phyloP scores from a whole-genome alignment of 2,797 vertebrate genomes.

The Orientallactaga sibirica region DNA sequence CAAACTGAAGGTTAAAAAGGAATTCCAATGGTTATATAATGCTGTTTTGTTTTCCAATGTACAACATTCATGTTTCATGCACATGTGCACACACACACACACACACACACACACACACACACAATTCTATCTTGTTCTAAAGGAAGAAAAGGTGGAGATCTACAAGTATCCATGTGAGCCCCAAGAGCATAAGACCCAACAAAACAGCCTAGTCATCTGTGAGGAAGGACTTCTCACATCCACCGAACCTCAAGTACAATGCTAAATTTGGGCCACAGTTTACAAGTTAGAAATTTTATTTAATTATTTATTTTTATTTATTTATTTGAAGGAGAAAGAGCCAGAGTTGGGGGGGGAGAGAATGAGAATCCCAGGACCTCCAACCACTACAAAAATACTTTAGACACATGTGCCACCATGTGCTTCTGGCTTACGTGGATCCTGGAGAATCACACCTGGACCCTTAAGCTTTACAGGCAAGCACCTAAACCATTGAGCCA shows the following conservation, averaged over 20 bases:
- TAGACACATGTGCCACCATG: too few species aligned
- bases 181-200: background rate
- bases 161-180: background rate
- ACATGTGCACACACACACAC: background rate
- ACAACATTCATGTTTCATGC: background rate
- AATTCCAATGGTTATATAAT: background rate
- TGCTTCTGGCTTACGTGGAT: too few species aligned
- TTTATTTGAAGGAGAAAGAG: too few species aligned
- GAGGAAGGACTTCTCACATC: background rate
- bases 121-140: background rate
- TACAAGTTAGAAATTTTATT: background rate
- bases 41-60: constrained; percentile 11
- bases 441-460: too few species aligned
- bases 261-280: background rate
- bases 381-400: too few species aligned
- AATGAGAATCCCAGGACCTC: too few species aligned
- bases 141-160: background rate
- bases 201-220: background rate
- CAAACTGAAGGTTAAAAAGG: background rate
- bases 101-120: too few species aligned
- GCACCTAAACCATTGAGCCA: too few species aligned
- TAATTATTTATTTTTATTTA: too few species aligned
- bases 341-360: too few species aligned
- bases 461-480: too few species aligned
- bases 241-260: background rate